Base-by-base conservation (phyloP, 2,113 vertebrate genomes). In the Clarias magur region DNA sequence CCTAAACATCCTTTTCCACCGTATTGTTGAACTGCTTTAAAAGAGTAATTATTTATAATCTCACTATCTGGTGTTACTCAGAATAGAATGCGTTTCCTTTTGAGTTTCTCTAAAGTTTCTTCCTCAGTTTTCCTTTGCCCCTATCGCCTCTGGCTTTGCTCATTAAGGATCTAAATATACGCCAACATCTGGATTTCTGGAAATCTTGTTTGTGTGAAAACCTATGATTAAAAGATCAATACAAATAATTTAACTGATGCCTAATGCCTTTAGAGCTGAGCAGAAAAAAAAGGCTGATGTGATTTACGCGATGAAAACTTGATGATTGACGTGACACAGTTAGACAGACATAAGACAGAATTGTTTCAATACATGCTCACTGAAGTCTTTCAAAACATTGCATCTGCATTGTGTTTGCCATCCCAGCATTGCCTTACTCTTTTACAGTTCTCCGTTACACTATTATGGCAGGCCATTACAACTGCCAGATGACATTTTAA, bases 401-500 rank as follows among this genome's bases (percentile, higher is more conserved):
- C 48, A 15, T 27, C 12, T 27, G 27, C 23, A 23, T 34, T 27
- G 53, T 30, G 25, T 48, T 30, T 57, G 27, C 25, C 23, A 30
- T 34, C 3, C 27, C 34, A 80, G 23, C 78, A 59, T 16, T 56
- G 17, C 15, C 23, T 67, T 12, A 30, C 10, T 79, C 30, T 56
- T 23, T 19, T 9, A 21, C 56, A 30, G 19, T 21, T 59, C 65
- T 86, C 9, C 17, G 19, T 54, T 48, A 65, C 54, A 73, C 12
- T 60, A 67, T 60, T 72, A 53, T 21, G 54, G 54, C 38, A 19
- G 75, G 30, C 21, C 27, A 80, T 86, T 67, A 80, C 59, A 86
- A 80, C 16, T n/a, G 30, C 63, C 85, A 86, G 85, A 86, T 80
- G 48, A 67, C 0, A 42, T 80, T 86, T 72, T 86, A 80, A 86